phyloP scores from a whole-genome alignment of 2,797 vertebrate genomes.

The Yasuhikotakia modesta region DNA sequence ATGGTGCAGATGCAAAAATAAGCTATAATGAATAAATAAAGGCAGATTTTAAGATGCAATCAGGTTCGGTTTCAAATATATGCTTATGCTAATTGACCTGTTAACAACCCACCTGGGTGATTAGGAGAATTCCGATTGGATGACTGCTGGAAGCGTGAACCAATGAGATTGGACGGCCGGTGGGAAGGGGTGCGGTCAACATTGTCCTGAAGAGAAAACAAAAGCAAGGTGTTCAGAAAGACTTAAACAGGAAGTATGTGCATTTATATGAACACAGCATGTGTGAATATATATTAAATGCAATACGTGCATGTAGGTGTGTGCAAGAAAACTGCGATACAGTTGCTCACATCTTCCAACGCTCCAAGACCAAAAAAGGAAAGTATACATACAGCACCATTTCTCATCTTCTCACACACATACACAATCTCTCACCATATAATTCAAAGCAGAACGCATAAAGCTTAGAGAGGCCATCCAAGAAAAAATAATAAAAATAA shows the following conservation, averaged over 20 bases:
- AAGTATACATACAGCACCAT: slow-evolving; percentile 14
- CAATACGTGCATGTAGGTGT: background rate
- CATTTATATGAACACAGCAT: background rate
- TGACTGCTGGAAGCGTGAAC: slow-evolving; percentile 78
- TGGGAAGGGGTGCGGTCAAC: slow-evolving; percentile 83
- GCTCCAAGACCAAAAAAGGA: slow-evolving; percentile 11
- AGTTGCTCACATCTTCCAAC: background rate
- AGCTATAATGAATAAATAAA: background rate
- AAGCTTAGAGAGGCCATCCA: background rate
- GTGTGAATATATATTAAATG: background rate
- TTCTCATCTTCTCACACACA: slow-evolving; percentile 34
- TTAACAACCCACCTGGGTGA: slow-evolving; percentile 81
- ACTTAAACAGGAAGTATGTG: background rate
- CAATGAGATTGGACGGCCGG: slow-evolving; percentile 77
- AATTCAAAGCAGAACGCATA: slow-evolving; percentile 48
- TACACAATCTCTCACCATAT: slow-evolving; percentile 56
- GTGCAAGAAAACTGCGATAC: background rate
- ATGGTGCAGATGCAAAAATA: background rate
- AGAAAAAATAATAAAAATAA: slow-evolving; percentile 71
- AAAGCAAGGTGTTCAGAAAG: slow-evolving; percentile 36
- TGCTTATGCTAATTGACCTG: background rate
- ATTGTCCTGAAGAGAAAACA: slow-evolving; percentile 83
- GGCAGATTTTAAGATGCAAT: too few relatives aligned
- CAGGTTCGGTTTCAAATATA: background rate
- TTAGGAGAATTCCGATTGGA: slow-evolving; percentile 76